phyloP scores from a whole-genome alignment of 2,113 vertebrate species.

The Atrichornis clamosus region DNA sequence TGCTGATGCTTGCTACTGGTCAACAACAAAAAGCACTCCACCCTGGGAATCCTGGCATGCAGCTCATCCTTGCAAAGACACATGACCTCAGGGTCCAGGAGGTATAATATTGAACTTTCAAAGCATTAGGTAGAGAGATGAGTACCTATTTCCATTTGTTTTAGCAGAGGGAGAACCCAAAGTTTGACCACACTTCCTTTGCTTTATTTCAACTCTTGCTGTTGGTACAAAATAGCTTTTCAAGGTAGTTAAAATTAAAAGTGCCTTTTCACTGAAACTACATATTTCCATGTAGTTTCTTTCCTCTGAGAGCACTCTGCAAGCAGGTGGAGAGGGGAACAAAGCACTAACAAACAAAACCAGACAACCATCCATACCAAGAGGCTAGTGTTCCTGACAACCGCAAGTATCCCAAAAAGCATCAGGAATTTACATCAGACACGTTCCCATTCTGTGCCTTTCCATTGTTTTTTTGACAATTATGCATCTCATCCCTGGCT shows the following conservation, averaged over 20 bases:
- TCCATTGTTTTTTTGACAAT: background rate
- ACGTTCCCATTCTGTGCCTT: background rate
- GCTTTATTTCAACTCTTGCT: background rate
- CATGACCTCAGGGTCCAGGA: background rate
- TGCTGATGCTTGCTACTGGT: background rate
- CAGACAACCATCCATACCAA: background rate
- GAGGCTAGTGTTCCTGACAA: background rate
- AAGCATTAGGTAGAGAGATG: background rate
- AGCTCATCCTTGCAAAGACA: background rate
- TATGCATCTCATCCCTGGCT: background rate
- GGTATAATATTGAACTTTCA: background rate
- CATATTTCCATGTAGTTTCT: background rate
- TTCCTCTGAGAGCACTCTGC: rapidly evolving
- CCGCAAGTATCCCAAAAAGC: background rate
- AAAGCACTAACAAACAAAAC: background rate
- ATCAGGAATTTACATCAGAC: background rate
- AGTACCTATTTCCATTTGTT: background rate
- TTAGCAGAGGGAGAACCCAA: background rate
- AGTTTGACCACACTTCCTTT: background rate
- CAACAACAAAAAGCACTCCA: background rate
- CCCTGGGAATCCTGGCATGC: background rate
- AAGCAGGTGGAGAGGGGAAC: background rate
- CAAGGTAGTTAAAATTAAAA: background rate
- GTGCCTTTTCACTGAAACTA: background rate
- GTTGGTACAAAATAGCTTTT: background rate